Evolutionary conservation across 2,113 vertebrate genomes (phyloP).

Genomic region (Abramis brama): DNA sequence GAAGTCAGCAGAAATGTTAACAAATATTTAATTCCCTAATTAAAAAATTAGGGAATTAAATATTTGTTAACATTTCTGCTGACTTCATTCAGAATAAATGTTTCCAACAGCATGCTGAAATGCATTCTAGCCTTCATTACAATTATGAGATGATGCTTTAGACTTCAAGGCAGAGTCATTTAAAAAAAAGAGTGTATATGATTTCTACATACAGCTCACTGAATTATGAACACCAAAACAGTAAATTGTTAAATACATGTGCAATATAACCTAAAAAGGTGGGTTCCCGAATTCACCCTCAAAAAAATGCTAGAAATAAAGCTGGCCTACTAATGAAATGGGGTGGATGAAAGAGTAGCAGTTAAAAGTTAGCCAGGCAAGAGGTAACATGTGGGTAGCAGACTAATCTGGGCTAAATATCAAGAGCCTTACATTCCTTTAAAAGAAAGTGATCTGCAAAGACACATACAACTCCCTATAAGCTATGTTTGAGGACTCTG

Average conservation of each 20-base stretch:
- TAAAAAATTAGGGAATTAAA: no score
- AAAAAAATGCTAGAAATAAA: background rate
- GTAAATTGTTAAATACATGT: background rate
- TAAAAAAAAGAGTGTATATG: background rate
- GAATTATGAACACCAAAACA: background rate
- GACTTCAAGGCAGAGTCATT: no score
- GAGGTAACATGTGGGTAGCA: background rate
- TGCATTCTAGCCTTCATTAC: no score
- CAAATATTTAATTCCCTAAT: no score
- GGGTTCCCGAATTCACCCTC: background rate
- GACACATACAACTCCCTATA: background rate
- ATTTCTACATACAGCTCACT: background rate
- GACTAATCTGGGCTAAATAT: constrained; percentile 2
- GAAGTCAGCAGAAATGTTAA: no score
- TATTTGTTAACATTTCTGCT: no score
- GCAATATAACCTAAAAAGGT: background rate
- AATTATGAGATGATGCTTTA: no score
- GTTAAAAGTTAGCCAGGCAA: background rate
- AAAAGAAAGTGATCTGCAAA: background rate
- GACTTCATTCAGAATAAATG: no score
- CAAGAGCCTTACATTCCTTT: background rate
- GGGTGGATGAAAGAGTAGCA: constrained; percentile 3
- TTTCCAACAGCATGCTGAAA: no score
- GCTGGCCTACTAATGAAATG: background rate
- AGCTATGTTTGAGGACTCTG: background rate